Base-by-base conservation (phyloP, 2,113 vertebrate genomes). In the Nesoenas mayeri region DNA sequence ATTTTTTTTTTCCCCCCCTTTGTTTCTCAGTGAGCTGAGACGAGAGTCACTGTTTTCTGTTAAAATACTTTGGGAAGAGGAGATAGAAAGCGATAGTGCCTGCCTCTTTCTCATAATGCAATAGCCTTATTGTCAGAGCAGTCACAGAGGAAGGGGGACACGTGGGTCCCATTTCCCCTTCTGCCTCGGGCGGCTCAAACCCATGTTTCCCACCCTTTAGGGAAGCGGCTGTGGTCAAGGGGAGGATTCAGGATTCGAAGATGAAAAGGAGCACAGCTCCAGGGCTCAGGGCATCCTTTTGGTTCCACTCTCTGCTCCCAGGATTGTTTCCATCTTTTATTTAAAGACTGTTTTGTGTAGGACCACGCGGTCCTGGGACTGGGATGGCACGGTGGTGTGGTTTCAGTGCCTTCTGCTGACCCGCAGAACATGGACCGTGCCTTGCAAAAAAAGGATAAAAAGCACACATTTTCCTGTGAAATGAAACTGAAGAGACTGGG, bases 351-450 rank as follows among this genome's bases (percentile, higher is more conserved):
- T 71, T 85, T 85, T 10, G 1, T 34, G n/a, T 73, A 69, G 91
- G 12, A 21, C 34, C 6, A 29, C 26, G 20, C 15, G 40, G 34
- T 57, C n/a, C 53, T 67, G 58, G 47, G 51, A 40, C 26, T 3
- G 29, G 53, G 38, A 42, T 50, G 60, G 53, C 58, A 53, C 1
- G 48, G 8, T 29, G 16, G 25, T 3, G 4, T 5, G n/a, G 58
- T 54, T 91, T 79, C 70, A 40, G 11, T 0, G 0, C 36, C 48
- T 93, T 91, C 71, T 79, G 47, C n/a, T 83, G 53, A 81, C 15
- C 25, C 5, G 5, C 4, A n/a, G 2, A 25, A 73, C 15, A 3
- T 5, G 25, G 42, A 34, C 38, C 0, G 0, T 9, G 38, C 14
- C 65, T 89, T 16, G 21, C 22, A 36, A 50, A 82, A 34, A 79